These are phyloP conservation scores for Gouania willdenowi DNA, from an alignment of 2,797 vertebrate species.

Conservation along the genomic window DNA sequence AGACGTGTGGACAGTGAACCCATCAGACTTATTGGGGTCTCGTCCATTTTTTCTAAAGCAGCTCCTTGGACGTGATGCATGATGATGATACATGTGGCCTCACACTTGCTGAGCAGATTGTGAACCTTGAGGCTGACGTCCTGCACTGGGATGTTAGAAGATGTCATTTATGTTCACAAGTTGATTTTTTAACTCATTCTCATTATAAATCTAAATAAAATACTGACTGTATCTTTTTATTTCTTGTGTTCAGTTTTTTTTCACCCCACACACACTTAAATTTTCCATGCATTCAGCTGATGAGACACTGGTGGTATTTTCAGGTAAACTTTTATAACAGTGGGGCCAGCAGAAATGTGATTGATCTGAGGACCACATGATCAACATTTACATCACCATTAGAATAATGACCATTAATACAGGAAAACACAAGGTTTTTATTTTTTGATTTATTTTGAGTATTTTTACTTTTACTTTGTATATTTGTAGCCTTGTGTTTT, in stretches of 20 bases:
- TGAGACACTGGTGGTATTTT: too few species aligned
- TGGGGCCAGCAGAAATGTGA: too few species aligned
- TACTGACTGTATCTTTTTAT: slow-evolving; percentile 80
- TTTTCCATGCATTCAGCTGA: too few species aligned
- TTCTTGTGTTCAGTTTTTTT: slow-evolving; percentile 5
- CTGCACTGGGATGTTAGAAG: slow-evolving; percentile 58
- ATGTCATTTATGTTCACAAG: slow-evolving; percentile 67
- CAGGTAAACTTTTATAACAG: too few species aligned
- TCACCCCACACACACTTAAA: too few species aligned
- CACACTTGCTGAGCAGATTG: slow-evolving; percentile 49
- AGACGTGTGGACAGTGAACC: slow-evolving; percentile 39
- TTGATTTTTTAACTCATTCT: slow-evolving; percentile 84
- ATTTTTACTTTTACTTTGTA: too few species aligned
- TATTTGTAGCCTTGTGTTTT: too few species aligned
- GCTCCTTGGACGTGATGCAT: slow-evolving; percentile 66
- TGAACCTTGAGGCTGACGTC: slow-evolving; percentile 83
- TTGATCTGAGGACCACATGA: too few species aligned
- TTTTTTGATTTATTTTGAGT: too few species aligned
- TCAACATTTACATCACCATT: too few species aligned
- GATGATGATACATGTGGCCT: slow-evolving; percentile 43
- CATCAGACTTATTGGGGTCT: slow-evolving; percentile 43
- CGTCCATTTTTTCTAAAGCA: slow-evolving; percentile 43
- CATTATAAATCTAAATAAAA: slow-evolving; percentile 84
- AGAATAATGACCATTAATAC: too few species aligned
- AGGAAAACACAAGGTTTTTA: too few species aligned